phyloP scores from a whole-genome alignment of 1,140 invertebrate genomes.

The Eriocheir sinensis region DNA sequence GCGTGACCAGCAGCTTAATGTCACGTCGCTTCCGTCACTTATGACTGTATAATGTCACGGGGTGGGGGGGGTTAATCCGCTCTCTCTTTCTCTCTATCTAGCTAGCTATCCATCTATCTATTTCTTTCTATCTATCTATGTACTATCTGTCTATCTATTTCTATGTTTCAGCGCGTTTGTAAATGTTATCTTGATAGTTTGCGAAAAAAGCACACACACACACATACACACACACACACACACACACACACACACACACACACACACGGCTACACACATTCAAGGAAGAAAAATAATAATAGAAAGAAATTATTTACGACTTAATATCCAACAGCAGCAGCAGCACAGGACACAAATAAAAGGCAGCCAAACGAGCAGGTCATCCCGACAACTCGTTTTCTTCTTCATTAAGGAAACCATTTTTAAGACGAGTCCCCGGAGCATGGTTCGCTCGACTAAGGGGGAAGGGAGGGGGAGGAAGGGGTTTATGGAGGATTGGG shows the following conservation, averaged over 20 bases:
- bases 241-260: constrained; percentile 38
- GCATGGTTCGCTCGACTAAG: no score
- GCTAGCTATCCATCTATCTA: background rate
- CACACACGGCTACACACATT: constrained; percentile 36
- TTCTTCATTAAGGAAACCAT: background rate
- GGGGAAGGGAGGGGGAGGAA: background rate
- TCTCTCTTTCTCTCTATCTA: constrained; percentile 3
- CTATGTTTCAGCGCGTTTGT: no score
- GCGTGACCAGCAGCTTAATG: background rate
- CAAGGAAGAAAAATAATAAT: background rate
- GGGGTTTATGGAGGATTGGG: no score
- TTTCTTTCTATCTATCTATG: background rate
- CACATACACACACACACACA: constrained; percentile 27
- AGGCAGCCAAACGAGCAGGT: background rate
- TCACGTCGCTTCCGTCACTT: background rate
- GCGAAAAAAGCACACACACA: background rate
- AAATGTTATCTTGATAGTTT: no score
- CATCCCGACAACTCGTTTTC: background rate
- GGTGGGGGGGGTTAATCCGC: no score
- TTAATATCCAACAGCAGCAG: no score
- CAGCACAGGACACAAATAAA: background rate
- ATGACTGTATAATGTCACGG: background rate
- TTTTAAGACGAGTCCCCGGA: background rate
- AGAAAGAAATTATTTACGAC: no score
- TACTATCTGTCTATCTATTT: background rate